Conservation (phyloP, 1,140 invertebrate genomes). For the Popillia japonica region DNA sequence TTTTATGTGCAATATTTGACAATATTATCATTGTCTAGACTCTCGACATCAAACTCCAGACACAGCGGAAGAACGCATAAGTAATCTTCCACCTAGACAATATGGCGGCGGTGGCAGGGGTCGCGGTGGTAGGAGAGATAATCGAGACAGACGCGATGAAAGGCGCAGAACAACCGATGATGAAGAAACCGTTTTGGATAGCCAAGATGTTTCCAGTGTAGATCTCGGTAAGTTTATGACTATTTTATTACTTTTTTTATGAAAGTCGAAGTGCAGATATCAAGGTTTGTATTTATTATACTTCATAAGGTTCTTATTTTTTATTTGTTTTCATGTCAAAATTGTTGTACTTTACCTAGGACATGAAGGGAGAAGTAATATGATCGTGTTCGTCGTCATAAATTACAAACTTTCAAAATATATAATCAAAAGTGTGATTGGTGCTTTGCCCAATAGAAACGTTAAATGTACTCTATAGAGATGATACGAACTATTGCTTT, state of each 20-base stretch:
- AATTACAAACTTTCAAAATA: too few relatives aligned
- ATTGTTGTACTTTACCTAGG: not conserved
- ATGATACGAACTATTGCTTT: too few relatives aligned
- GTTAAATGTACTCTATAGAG: too few relatives aligned
- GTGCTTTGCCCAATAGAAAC: too few relatives aligned
- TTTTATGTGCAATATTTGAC: not conserved
- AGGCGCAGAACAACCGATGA: conserved; percentile 78
- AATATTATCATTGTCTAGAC: conserved; percentile 56
- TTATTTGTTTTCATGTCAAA: not conserved
- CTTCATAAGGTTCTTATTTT: conserved; percentile 11
- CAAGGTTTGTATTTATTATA: conserved; percentile 16
- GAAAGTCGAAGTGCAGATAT: conserved; percentile 18
- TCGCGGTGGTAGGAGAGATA: conserved; percentile 60
- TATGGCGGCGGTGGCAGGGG: conserved; percentile 60
- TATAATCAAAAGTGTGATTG: too few relatives aligned
- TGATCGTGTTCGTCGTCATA: too few relatives aligned
- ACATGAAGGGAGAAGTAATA: too few relatives aligned
- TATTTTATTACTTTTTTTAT: not conserved
- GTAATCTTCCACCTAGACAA: conserved; percentile 63
- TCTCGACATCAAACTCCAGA: conserved; percentile 68
- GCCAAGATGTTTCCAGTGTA: conserved; percentile 78
- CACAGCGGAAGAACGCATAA: conserved; percentile 65
- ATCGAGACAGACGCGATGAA: conserved; percentile 69
- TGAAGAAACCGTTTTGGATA: conserved; percentile 80
- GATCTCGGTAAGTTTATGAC: conserved; percentile 71